Conservation (phyloP, 2,113 vertebrate genomes). For the Oxyruncus cristatus region DNA sequence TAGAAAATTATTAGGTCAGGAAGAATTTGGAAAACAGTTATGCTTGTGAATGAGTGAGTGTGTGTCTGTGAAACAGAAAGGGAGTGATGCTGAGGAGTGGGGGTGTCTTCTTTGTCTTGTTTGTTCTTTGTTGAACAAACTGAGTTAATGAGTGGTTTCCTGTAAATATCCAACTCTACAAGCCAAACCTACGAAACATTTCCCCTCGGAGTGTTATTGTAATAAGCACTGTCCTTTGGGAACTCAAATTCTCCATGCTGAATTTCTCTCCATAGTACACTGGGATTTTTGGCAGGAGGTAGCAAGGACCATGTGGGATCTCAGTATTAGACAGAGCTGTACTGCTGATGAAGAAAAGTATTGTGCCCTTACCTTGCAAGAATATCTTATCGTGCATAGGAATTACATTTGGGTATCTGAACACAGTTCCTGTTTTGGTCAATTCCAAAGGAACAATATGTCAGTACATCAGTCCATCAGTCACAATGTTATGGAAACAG, state of each 20-base stretch:
- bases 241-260: not conserved
- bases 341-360: not conserved
- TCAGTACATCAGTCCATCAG: not conserved
- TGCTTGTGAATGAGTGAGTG: not conserved
- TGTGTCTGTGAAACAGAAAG: not conserved
- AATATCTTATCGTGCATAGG: not conserved
- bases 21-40: constrained; percentile 37
- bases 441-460: not conserved
- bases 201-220: not conserved
- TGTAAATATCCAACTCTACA: not conserved
- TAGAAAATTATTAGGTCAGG: constrained; percentile 23
- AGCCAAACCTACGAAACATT: not conserved
- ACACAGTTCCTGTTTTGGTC: not conserved
- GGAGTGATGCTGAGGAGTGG: not conserved
- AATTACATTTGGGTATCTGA: not conserved
- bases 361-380: not conserved
- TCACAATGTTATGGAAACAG: not conserved
- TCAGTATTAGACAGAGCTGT: not conserved
- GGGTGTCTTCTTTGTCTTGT: not conserved
- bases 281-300: constrained; percentile 38
- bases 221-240: not conserved
- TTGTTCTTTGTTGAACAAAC: not conserved
- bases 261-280: not conserved
- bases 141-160: not conserved
- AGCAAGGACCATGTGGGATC: not conserved